Evolutionary conservation across 2,888 invertebrate species (phyloP), one percentile per base, ranked within the genome.

Genomic region (Drosophila setosimentum): DNA sequence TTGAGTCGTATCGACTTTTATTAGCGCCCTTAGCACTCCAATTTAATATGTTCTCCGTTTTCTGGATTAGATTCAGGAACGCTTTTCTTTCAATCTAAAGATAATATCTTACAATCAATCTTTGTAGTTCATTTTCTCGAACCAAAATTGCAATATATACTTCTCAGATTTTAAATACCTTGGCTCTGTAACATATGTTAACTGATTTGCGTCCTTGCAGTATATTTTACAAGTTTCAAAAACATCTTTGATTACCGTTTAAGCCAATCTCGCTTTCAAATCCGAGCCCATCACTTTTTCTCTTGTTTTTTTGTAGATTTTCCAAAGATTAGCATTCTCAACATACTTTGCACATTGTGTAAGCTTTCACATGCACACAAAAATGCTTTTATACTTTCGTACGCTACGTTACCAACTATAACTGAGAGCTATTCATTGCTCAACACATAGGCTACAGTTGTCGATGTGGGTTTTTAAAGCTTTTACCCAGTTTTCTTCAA

Each of bases 351-450:
- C 35, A 18, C 35, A 7, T 35, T 35, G 35, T 35, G 32, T 30
- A 5, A 33, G 53, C 33, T 53, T 24, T 32, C 11, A 5, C 24
- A 33, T 18, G 33, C 8, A 50, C 30, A n/a, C 2, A 5, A 21
- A 33, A 11, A 7, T 21, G 42, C 42, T 42, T 42, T 42, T 21
- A n/a, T n/a, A 35, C 54, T 54, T 27, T 54, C 53, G n/a, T n/a
- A n/a, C n/a, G n/a, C n/a, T n/a, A n/a, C n/a, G n/a, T n/a, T n/a
- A n/a, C n/a, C n/a, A 21, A 21, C 10, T 5, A 5, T n/a, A 29
- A 21, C 13, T 13, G 21, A 21, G 32, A 32, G 51, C 30, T 51
- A 21, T 32, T 21, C 50, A 50, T 50, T n/a, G 50, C 30, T 30
- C 50, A 29, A 32, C n/a, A 33, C 53, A 49, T 8, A 21, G 21